Conservation (phyloP, 2,888 invertebrate species). For the Spodoptera picta region DNA sequence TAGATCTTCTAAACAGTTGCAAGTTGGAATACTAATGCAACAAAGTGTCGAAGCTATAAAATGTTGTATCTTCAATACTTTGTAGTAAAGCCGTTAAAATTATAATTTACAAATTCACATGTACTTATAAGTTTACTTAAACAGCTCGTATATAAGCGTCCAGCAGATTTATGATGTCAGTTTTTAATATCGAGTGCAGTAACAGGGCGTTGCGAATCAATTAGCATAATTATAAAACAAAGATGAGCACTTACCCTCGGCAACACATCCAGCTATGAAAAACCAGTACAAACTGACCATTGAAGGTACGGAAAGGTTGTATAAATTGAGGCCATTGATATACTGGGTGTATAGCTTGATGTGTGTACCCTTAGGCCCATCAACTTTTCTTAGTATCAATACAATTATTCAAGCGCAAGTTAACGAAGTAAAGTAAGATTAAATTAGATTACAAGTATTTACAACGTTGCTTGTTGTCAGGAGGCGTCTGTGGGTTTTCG, state of each 20-base stretch:
- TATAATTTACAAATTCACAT: constrained; percentile 8
- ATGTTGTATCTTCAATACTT: not conserved
- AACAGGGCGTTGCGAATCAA: constrained; percentile 52
- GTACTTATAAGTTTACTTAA: constrained; percentile 18
- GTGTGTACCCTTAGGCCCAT: constrained; percentile 19
- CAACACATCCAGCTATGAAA: not conserved
- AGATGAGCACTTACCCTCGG: constrained; percentile 5
- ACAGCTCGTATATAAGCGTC: constrained; percentile 15
- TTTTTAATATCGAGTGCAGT: constrained; percentile 49
- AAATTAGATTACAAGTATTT: constrained; percentile 54
- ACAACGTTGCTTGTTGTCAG: constrained; percentile 22
- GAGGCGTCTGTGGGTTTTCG: not conserved
- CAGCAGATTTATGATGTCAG: constrained; percentile 45
- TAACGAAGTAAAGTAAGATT: constrained; percentile 42
- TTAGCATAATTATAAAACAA: constrained; percentile 61
- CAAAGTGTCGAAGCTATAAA: too few species aligned
- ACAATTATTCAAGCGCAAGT: constrained; percentile 49
- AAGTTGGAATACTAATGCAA: too few species aligned
- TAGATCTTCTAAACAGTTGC: too few species aligned
- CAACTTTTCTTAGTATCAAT: constrained; percentile 42
- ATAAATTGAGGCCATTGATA: too few species aligned
- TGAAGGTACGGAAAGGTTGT: not conserved
- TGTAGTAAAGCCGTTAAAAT: constrained; percentile 21
- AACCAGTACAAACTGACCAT: not conserved
- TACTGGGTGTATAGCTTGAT: too few species aligned